A percentile compares a stretch with the other conserved stretches of the same genome.
Evolutionary conservation across 1,140 invertebrate genomes (phyloP).

Genomic region (Eriocheir sinensis): DNA sequence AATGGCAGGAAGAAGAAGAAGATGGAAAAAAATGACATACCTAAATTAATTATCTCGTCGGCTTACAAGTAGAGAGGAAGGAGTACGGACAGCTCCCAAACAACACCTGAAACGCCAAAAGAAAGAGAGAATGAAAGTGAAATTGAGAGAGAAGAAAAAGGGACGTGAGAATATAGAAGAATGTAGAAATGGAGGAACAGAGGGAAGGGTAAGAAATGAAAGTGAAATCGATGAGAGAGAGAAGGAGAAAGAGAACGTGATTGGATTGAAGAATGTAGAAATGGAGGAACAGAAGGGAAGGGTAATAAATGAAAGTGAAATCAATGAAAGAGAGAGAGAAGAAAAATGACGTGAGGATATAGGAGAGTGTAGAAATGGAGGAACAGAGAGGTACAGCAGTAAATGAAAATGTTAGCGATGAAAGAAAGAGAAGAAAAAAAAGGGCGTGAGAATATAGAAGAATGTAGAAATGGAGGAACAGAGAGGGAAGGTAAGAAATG

Average conservation of each 20-base stretch:
- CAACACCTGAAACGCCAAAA: too few relatives aligned
- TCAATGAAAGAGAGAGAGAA: background rate
- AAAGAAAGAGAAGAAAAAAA: background rate
- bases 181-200: too few relatives aligned
- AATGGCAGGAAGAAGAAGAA: too few relatives aligned
- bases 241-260: background rate
- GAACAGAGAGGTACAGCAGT: background rate
- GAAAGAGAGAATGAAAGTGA: too few relatives aligned
- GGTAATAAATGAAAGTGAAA: background rate
- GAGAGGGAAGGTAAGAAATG: background rate
- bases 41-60: too few relatives aligned
- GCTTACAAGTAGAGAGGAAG: too few relatives aligned
- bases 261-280: background rate
- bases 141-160: too few relatives aligned
- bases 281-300: background rate
- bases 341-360: background rate
- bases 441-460: background rate
- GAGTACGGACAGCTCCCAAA: too few relatives aligned
- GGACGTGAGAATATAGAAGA: too few relatives aligned
- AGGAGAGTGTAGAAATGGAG: background rate
- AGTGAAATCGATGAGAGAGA: background rate
- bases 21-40: too few relatives aligned
- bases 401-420: background rate
- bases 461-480: background rate
- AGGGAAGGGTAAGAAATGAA: background rate